Evolutionary conservation across 2,797 vertebrate genomes (phyloP), one percentile per base, ranked within the genome.

Genomic region (Cossypha caffra): DNA sequence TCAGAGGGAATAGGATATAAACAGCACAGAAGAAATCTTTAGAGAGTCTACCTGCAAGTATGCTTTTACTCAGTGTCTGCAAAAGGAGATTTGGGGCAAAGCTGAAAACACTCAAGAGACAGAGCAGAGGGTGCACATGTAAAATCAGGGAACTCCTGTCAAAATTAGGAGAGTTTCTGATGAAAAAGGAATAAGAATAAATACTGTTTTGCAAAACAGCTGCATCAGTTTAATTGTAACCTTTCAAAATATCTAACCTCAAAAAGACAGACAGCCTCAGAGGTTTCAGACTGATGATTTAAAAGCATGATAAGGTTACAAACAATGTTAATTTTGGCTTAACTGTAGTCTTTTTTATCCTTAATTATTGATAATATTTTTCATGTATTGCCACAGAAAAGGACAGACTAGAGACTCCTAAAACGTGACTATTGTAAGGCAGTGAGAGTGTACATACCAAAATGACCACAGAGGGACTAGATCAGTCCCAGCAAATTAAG

Each of bases 381-480:
- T 33, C 50, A 15, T 33, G 19, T 28, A 28, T 10, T 66, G 40
- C 16, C 7, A 21, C 21, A 64, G 63, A 52, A 84, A 71, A 92
- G 52, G 26, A 71, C 19, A 73, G 71, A 61, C 28, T 55, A 68
- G 76, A 78, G 51, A 73, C 29, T 69, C 35, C 45, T 82, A 73
- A 45, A 93, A 50, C 1, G 3, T 40, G 52, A 28, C 19, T 88
- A 10, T 47, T 35, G 11, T 25, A 64, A 87, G 31, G 38, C 73
- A 72, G 11, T 54, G n/a, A 63, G n/a, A 67, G 20, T 20, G 26
- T n/a, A n/a, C 20, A 3, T 5, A 62, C 14, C 52, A 59, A 87
- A 93, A 94, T 54, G 42, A 91, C 74, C 86, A 82, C 42, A 88
- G 89, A 74, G 67, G 57, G 88, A 85, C 74, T n/a, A 42, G 43